Evolutionary conservation across 1,140 invertebrate species (phyloP), one percentile per base, ranked within the genome.

Genomic region (Andrena cerasifolii): DNA sequence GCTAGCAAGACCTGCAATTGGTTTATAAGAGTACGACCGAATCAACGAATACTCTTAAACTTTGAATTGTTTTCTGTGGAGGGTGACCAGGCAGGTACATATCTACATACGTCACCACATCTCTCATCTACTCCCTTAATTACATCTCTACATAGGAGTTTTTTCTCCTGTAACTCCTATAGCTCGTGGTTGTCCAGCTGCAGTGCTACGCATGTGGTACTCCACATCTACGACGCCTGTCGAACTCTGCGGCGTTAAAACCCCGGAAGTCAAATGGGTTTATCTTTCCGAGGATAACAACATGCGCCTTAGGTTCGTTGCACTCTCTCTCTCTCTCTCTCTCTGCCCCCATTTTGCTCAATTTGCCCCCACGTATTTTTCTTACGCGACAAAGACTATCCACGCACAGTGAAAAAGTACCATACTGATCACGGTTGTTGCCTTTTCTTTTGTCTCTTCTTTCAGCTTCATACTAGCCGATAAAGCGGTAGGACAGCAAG

Each of bases 1-100:
- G 95, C 97, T 8, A 96, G 96, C 77, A 96, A 96, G 89, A 96
- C 96, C 33, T 99, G 98, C 92, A 98, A 98, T 93, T 99, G 97
- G 97, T 98, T 96, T 88, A 96, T 99, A 88, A 96, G 94, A 68
- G 97, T 97, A 36, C 93, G 95, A 82, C 96, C 96, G 21, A 95
- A 95, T 84, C 95, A 97, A 89, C 95, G 95, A 87, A 95, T 99
- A 86, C 94, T 98, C 87, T 94, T 99, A 86, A 96, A 97, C 92
- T 98, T 99, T 91, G 95, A 97, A 85, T 93, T 95, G 68, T 98
- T 99, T 89, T 95, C 95, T 14, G 95, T 98, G 33, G 98, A 99
- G 92, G 98, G 98, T 79, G 96, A 98, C 89, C 96, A 96, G 74
- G 93, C 94, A 82, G 94, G 97, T 98, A 90, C n/a, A n/a, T 93